phyloP scores from a whole-genome alignment of 2,797 vertebrate genomes.

The Aeoliscus strigatus region DNA sequence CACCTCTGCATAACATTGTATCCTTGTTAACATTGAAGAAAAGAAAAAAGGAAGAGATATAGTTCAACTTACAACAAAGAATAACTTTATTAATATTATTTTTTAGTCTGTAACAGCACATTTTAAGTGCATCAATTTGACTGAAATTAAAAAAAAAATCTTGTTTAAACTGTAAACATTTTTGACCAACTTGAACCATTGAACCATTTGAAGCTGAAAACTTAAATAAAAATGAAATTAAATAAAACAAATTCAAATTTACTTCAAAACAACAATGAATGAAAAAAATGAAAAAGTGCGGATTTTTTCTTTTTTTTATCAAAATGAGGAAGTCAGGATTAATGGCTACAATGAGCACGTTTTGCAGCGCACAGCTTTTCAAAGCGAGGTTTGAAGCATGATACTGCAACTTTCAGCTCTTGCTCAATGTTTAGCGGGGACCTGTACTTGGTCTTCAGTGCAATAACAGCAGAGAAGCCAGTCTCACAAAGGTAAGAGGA shows the following conservation, averaged over 20 bases:
- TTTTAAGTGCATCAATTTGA: no score
- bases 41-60: no score
- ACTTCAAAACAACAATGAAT: background rate
- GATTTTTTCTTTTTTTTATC: background rate
- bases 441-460: conserved; percentile 32
- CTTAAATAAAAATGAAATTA: no score
- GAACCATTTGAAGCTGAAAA: no score
- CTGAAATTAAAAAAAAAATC: no score
- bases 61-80: no score
- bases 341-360: conserved; percentile 11
- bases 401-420: background rate
- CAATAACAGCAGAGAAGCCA: conserved; percentile 28
- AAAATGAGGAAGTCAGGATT: conserved; percentile 6
- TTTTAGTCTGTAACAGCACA: background rate
- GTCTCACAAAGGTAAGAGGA: conserved; percentile 29
- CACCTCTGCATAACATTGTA: background rate
- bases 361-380: conserved; percentile 8
- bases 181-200: no score
- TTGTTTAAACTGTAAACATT: background rate
- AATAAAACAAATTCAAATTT: no score
- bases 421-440: conserved; percentile 21
- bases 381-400: conserved; percentile 7
- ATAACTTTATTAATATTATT: background rate
- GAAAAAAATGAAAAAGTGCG: background rate
- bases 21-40: no score